A percentile compares a stretch with the other conserved stretches of the same genome.
phyloP scores from a whole-genome alignment of 2,113 vertebrate species.

The Monarcha castaneiventris region DNA sequence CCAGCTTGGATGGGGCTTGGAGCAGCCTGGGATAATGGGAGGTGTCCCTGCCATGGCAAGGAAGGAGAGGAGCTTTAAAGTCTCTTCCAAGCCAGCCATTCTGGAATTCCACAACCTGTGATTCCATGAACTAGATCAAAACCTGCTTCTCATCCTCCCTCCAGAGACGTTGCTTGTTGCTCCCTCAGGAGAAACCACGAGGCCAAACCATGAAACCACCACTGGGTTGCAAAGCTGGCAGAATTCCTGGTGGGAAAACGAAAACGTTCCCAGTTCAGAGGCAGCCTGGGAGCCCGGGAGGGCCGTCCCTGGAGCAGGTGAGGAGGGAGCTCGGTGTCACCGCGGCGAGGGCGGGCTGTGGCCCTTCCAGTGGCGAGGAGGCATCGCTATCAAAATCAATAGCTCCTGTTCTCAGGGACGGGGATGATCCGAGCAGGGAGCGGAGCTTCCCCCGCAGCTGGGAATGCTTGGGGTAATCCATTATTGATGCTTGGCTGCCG shows the following conservation, averaged over 20 bases:
- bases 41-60: background rate
- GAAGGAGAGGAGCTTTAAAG: background rate
- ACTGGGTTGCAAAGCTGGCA: background rate
- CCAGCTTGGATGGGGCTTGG: background rate
- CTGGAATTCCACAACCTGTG: accelerated
- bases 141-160: background rate
- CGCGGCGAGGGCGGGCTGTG: background rate
- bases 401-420: slow-evolving; percentile 17
- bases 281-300: background rate
- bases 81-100: background rate
- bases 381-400: slow-evolving; percentile 66
- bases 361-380: background rate
- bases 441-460: slow-evolving; percentile 57
- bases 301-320: background rate
- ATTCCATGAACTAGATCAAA: background rate
- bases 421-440: slow-evolving; percentile 34
- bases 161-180: accelerated
- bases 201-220: accelerated
- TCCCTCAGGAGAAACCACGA: background rate
- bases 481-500: slow-evolving; percentile 40
- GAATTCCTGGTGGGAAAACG: background rate
- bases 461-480: slow-evolving; percentile 25
- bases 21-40: accelerated
- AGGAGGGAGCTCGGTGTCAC: background rate
- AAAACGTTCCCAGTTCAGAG: accelerated